Evolutionary conservation across 1,140 invertebrate species (phyloP).

Genomic region (Eufriesea mexicana): DNA sequence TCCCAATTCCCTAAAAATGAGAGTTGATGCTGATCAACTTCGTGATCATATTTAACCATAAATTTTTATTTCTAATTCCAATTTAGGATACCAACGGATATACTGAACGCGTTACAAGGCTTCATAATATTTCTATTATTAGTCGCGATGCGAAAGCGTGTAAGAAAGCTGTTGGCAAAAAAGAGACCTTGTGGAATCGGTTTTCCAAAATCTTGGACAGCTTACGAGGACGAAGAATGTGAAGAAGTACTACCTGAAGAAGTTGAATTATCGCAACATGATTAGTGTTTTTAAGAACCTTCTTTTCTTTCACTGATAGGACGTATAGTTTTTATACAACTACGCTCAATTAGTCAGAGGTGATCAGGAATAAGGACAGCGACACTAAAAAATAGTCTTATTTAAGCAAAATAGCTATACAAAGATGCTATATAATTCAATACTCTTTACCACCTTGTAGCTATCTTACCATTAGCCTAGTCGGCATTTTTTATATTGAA

Average conservation of each 20-base stretch:
- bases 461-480: slow-evolving; percentile 2
- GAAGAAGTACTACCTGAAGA: slow-evolving; percentile 73
- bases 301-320: neutral
- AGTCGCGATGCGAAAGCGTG: slow-evolving; percentile 84
- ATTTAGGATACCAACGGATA: slow-evolving; percentile 85
- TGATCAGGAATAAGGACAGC: slow-evolving; percentile 2
- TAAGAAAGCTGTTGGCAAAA: slow-evolving; percentile 82
- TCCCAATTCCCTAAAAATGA: neutral
- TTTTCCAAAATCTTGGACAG: slow-evolving; percentile 79
- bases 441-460: neutral
- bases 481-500: neutral
- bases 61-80: neutral
- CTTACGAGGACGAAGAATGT: slow-evolving; percentile 83
- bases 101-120: slow-evolving; percentile 86
- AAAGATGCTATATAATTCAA: neutral
- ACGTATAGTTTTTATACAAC: neutral
- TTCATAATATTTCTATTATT: slow-evolving; percentile 86
- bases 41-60: neutral
- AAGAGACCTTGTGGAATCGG: slow-evolving; percentile 75
- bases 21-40: neutral
- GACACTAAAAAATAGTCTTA: neutral
- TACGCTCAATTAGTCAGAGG: neutral
- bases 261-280: slow-evolving; percentile 71
- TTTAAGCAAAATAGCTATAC: neutral
- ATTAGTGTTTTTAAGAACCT: slow-evolving; percentile 4